Conservation (phyloP, 1,140 invertebrate genomes). For the Cyphomyrmex costatus region DNA sequence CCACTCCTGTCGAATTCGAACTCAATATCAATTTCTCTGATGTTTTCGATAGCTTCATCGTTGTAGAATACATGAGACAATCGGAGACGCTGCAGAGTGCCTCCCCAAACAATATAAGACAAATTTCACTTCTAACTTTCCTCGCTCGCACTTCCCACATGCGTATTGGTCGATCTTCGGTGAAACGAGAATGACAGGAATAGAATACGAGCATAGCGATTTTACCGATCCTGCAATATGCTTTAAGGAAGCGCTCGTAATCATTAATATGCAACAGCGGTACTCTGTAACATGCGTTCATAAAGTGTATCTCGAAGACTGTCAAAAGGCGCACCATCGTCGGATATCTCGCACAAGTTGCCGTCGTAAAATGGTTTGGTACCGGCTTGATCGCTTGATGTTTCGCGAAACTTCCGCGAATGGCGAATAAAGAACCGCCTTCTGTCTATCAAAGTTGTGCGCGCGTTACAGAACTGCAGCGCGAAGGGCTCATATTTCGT, state of each 20-base stretch:
- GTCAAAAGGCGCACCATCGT: slow-evolving; percentile 30
- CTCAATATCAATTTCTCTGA: slow-evolving; percentile 80
- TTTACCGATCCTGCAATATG: not conserved
- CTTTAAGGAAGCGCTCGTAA: slow-evolving; percentile 60
- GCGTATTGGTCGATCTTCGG: not conserved
- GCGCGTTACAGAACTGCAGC: slow-evolving; percentile 5
- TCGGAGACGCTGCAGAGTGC: slow-evolving; percentile 47
- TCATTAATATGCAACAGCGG: slow-evolving; percentile 64
- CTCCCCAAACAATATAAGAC: slow-evolving; percentile 64
- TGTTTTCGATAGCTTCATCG: slow-evolving; percentile 70
- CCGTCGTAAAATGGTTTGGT: slow-evolving; percentile 16
- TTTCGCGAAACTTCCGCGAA: slow-evolving; percentile 41
- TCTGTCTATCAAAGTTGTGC: slow-evolving; percentile 50
- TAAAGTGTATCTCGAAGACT: slow-evolving; percentile 33
- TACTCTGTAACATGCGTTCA: slow-evolving; percentile 17
- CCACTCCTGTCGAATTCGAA: slow-evolving; percentile 67
- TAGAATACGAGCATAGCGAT: not conserved
- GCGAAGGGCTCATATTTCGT: slow-evolving; percentile 4
- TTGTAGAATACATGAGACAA: slow-evolving; percentile 79
- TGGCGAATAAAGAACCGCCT: slow-evolving; percentile 48
- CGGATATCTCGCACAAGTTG: slow-evolving; percentile 35
- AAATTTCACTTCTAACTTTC: slow-evolving; percentile 69
- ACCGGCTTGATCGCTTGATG: slow-evolving; percentile 28
- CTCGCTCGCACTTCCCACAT: slow-evolving; percentile 25
- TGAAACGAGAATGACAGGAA: not conserved